Evolutionary conservation across 2,113 vertebrate genomes (phyloP), one percentile per base, ranked within the genome.

Genomic region (Myotis brandtii): DNA sequence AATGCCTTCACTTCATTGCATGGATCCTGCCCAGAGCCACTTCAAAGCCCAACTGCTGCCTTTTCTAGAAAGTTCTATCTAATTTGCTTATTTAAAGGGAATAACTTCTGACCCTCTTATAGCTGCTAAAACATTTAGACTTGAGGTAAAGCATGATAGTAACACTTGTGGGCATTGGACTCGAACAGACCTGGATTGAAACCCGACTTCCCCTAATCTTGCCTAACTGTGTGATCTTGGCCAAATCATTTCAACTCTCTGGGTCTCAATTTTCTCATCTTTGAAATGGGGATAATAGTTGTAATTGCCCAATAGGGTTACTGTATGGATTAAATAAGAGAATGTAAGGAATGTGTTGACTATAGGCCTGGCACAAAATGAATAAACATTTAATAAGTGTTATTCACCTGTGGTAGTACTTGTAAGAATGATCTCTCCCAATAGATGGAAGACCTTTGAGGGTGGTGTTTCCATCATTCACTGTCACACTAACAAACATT

Each of bases 1-100:
- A 3, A 17, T 14, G 70, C 43, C 48, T 70, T 48, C 13, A 18
- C 40, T 66, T 52, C 12, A 0, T 8, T 10, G 37, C 30, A 7
- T 4, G 50, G 70, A 67, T 73, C 59, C 34, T 86, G 12, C 27
- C 59, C 66, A 54, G 59, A 91, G 37, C 84, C 73, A 40, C 69
- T 66, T 79, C 43, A 86, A 73, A 62, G 9, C 13, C 32, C 64
- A 62, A 25, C 20, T 1, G 64, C 62, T 70, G 20, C 37, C 62
- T 32, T 70, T 90, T 85, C 82, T 25, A 67, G 82, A 73, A 88
- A 88, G 66, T 64, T 72, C 92, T 56, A n/a, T 25, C 62, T 81
- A 25, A 77, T 76, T 75, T 87, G 5, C 64, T 70, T 83, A 30
- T 73, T 81, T 48, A 13, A 56, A 85, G 48, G 69, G 32, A 82